phyloP scores from a whole-genome alignment of 2,888 invertebrate genomes.

The Pollenia labialis region DNA sequence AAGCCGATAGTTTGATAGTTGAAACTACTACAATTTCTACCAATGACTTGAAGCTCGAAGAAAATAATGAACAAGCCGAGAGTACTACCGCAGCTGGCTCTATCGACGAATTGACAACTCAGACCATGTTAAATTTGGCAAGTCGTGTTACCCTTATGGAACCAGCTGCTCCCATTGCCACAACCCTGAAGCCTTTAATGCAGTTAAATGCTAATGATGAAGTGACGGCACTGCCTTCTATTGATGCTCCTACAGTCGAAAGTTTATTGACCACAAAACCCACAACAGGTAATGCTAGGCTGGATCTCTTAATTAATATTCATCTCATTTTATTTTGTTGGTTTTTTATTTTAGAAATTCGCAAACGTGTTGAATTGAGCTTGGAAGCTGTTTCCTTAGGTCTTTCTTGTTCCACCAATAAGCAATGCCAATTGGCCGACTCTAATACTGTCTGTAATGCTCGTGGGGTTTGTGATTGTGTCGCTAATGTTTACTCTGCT shows the following conservation, averaged over 20 bases:
- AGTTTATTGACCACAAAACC: constrained; percentile 75
- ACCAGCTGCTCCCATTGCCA: constrained; percentile 82
- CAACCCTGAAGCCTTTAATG: constrained; percentile 80
- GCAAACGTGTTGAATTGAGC: constrained; percentile 83
- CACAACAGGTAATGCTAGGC: constrained; percentile 67
- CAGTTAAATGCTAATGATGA: constrained; percentile 71
- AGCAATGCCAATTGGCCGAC: constrained; percentile 93
- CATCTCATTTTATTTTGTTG: neutral
- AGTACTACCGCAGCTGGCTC: constrained; percentile 80
- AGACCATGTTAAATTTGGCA: constrained; percentile 83
- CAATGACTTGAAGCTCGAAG: constrained; percentile 30
- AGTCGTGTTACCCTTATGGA: constrained; percentile 85
- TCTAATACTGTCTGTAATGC: constrained; percentile 89
- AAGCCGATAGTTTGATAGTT: constrained; percentile 81
- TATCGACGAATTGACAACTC: constrained; percentile 82
- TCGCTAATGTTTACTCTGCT: constrained; percentile 79
- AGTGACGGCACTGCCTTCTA: constrained; percentile 77
- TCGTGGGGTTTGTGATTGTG: constrained; percentile 89
- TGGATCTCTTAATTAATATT: neutral
- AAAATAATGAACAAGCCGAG: constrained; percentile 71
- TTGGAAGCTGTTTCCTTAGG: constrained; percentile 89
- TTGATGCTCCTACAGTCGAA: constrained; percentile 66
- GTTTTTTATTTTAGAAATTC: constrained; percentile 77
- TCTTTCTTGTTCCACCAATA: constrained; percentile 89
- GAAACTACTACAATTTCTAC: constrained; percentile 79